A percentile compares a stretch with the other conserved stretches of the same genome.
Evolutionary conservation across 1,140 invertebrate genomes (phyloP).

Genomic region (Drosophila micromelanica): DNA sequence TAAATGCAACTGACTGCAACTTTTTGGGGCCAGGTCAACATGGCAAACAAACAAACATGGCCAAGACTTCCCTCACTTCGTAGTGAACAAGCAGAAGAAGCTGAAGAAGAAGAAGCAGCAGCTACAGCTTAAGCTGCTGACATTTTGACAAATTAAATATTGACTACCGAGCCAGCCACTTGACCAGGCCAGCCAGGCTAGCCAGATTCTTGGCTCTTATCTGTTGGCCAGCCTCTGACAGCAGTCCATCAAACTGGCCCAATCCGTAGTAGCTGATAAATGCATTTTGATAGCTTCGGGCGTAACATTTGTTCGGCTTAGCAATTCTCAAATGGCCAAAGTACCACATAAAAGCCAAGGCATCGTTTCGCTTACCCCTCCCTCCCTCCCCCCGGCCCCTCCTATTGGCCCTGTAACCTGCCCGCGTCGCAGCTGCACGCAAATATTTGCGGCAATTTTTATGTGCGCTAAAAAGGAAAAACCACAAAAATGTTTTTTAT

Average conservation of each 20-base stretch:
- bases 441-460: conserved; percentile 76
- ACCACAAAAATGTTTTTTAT: not conserved
- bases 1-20: conserved; percentile 47
- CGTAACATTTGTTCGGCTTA: conserved; percentile 32
- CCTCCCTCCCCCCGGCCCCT: no score
- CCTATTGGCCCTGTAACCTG: not conserved
- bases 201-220: not conserved
- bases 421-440: conserved; percentile 59
- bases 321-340: conserved; percentile 26
- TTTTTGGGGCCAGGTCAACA: conserved; percentile 1
- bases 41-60: not conserved
- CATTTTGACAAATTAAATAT: conserved; percentile 64
- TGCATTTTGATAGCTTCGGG: conserved; percentile 62
- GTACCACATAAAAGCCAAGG: conserved; percentile 26
- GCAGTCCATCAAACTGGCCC: conserved; percentile 38
- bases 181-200: not conserved
- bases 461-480: conserved; percentile 24
- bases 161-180: conserved; percentile 33
- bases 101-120: no score
- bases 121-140: conserved; percentile 14
- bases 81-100: no score
- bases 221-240: not conserved
- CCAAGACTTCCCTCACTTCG: not conserved
- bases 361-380: not conserved
- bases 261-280: conserved; percentile 46